Evolutionary conservation across 2,113 vertebrate species (phyloP), one percentile per base, ranked within the genome.

Genomic region (Abramis brama): DNA sequence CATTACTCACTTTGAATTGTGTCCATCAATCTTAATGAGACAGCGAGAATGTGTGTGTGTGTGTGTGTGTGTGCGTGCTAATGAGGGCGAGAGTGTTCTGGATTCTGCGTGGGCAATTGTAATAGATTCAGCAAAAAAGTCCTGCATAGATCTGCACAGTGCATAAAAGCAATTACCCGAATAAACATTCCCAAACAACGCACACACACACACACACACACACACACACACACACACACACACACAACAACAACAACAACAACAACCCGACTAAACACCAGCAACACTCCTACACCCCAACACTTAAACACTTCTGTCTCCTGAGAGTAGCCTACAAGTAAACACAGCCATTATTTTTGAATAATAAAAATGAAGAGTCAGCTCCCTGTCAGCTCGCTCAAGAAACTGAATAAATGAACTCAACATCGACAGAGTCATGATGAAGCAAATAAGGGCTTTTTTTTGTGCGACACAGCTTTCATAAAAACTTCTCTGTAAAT

Each of bases 51-150:
- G 64, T 33, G 66, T 36, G 68, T 71, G 68, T 55, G 52, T 57
- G 76, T 78, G 27, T 36, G 77, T 59, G 64, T 33, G 30, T 36
- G 68, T 71, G 68, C 33, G 52, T 57, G 77, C 39, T 59, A 60
- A 59, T 15, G 52, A 62, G 33, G 70, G 13, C 23, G 1, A 79
- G 33, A 60, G 33, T 59, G 19, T 79, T 39, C 52, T 59, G 55
- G 77, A 79, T 39, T 60, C 33, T 79, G 77, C 7, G 77, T n/a
- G 52, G 36, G 57, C 57, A 43, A 43, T 79, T 60, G 57, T 62
- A 79, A 36, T 27, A 62, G 77, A 62, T 79, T 47, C 59, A 80
- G 78, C 59, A 80, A 64, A 64, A 55, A 80, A 27, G 36, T 36
- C 43, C 55, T 43, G 33, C 36, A 79, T 60, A 43, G 77, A 25